phyloP scores from a whole-genome alignment of 1,140 invertebrate genomes.

The Drosophila prosaltans region DNA sequence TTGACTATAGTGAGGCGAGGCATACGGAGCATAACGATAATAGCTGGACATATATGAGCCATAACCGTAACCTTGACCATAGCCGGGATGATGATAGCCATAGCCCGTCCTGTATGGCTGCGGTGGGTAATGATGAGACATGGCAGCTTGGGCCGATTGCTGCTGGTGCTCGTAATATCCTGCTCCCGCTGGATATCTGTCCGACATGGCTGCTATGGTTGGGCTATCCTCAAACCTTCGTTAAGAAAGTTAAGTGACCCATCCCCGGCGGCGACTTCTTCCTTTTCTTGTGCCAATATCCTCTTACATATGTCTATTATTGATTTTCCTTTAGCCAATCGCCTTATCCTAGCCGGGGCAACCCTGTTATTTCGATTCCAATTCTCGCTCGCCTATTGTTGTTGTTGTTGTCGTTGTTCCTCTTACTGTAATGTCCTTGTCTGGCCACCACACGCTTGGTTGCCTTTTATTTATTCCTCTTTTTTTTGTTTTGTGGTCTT shows the following conservation, averaged over 20 bases:
- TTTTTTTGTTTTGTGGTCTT: not conserved
- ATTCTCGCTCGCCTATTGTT: conserved; percentile 15
- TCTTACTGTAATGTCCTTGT: conserved; percentile 40
- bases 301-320: conserved; percentile 71
- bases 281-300: conserved; percentile 57
- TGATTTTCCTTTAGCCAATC: conserved; percentile 56
- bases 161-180: conserved; percentile 67
- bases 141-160: conserved; percentile 37
- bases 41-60: conserved; percentile 67
- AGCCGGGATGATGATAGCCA: conserved; percentile 50
- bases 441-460: conserved; percentile 36
- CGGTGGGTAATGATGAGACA: conserved; percentile 62
- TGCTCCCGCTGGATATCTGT: conserved; percentile 59
- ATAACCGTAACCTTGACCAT: conserved; percentile 58
- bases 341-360: conserved; percentile 14
- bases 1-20: conserved; percentile 67
- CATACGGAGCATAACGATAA: conserved; percentile 70
- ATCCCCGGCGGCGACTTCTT: conserved; percentile 29
- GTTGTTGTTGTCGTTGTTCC: not conserved
- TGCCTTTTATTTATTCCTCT: conserved; percentile 57
- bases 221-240: conserved; percentile 24
- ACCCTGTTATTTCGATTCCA: conserved; percentile 49
- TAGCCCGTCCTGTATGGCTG: conserved; percentile 55
- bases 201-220: conserved; percentile 37
- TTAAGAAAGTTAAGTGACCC: conserved; percentile 52